A percentile compares a stretch with the other conserved stretches of the same genome.
phyloP scores from a whole-genome alignment of 2,797 vertebrate species.

The Danio jaintianensis region DNA sequence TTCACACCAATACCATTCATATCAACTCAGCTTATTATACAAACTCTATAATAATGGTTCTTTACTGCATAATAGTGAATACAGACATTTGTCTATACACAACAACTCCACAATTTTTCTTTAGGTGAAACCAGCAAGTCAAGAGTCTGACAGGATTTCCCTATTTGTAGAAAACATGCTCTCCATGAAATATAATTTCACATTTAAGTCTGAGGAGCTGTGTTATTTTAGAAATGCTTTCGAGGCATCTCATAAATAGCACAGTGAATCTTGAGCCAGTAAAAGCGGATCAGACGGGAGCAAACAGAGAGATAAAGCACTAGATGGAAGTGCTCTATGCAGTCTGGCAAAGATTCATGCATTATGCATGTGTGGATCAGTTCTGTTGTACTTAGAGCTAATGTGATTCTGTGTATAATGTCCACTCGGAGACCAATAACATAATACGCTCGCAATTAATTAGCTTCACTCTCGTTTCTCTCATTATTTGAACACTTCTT shows the following conservation, averaged over 20 bases:
- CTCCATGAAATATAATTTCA: conserved; percentile 24
- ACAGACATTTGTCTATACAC: not conserved
- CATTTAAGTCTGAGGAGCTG: conserved; percentile 16
- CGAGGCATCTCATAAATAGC: conserved; percentile 25
- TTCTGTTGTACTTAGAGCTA: conserved; percentile 44
- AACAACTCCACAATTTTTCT: not conserved
- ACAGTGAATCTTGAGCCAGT: conserved; percentile 30
- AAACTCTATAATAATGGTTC: not conserved
- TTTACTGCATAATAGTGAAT: not conserved
- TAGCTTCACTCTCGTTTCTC: conserved; percentile 20
- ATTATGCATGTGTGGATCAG: conserved; percentile 45
- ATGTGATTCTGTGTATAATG: conserved; percentile 25
- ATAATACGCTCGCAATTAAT: conserved; percentile 43
- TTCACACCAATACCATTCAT: not conserved
- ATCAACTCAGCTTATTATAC: not conserved
- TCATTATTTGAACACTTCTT: conserved; percentile 6
- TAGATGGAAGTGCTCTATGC: conserved; percentile 6
- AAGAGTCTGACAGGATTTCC: conserved; percentile 1
- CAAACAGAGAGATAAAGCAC: conserved; percentile 18
- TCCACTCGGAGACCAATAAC: conserved; percentile 39
- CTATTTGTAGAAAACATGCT: not conserved
- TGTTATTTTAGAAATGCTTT: conserved; percentile 37
- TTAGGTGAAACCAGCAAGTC: not conserved
- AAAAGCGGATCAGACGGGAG: conserved; percentile 30
- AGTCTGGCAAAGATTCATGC: conserved; percentile 15